A percentile compares a stretch with the other conserved stretches of the same genome.
phyloP scores from a whole-genome alignment of 2,113 vertebrate species.

The Globicephala melas region DNA sequence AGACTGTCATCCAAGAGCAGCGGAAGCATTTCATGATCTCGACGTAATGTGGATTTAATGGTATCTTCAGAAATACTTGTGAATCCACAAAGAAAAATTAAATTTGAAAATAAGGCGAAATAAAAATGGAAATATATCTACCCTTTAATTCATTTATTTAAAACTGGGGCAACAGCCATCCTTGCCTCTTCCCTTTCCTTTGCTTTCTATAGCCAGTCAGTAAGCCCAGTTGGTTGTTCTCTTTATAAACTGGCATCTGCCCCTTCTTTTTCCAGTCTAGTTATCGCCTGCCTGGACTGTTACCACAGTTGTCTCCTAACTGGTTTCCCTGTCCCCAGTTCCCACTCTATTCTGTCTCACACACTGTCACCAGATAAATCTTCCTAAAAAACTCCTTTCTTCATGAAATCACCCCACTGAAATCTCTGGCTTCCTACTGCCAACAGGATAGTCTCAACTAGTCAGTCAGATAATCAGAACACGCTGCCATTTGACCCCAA shows the following conservation, averaged over 20 bases:
- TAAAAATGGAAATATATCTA: slow-evolving; percentile 1
- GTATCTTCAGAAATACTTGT: slow-evolving; percentile 12
- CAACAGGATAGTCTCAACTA: neutral
- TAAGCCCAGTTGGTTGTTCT: neutral
- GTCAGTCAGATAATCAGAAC: neutral
- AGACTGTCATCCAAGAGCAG: slow-evolving; percentile 22
- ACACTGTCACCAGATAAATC: neutral
- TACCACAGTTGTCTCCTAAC: slow-evolving; percentile 55
- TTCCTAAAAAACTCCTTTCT: slow-evolving; percentile 2
- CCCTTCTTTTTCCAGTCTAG: slow-evolving; percentile 24
- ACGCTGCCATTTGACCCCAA: neutral
- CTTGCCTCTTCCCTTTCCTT: neutral
- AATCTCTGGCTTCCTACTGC: neutral
- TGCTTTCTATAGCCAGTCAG: neutral
- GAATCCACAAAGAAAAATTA: slow-evolving; percentile 33
- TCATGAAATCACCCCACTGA: neutral
- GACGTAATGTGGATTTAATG: neutral
- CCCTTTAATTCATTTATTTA: neutral
- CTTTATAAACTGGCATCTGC: slow-evolving; percentile 23
- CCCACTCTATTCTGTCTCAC: slow-evolving; percentile 27
- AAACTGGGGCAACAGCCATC: neutral
- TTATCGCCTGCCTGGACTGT: slow-evolving; percentile 30
- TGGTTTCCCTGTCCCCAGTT: slow-evolving; percentile 9
- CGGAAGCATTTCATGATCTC: slow-evolving; percentile 44
- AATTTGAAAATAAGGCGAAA: slow-evolving; percentile 11